Conservation (phyloP, 2,113 vertebrate genomes). For the Helogale parvula region DNA sequence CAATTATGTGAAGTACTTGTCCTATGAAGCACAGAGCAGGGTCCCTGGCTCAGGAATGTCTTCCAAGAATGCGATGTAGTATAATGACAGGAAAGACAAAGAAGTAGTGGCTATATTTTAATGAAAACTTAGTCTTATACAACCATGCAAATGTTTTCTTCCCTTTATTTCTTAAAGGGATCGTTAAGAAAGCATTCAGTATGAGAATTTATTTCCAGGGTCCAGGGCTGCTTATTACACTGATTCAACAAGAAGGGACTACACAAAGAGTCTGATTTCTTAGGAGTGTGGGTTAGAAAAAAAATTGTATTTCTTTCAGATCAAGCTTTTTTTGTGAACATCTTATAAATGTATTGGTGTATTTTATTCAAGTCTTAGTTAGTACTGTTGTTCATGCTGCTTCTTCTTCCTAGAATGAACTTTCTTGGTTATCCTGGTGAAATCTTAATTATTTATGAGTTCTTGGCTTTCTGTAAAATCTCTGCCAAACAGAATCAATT, state of each 20-base stretch:
- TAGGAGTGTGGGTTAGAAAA: neutral
- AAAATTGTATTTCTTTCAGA: neutral
- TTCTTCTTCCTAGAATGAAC: neutral
- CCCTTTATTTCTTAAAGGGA: neutral
- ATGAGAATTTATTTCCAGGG: neutral
- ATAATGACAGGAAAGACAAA: neutral
- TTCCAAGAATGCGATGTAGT: neutral
- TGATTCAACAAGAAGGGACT: neutral
- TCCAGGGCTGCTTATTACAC: neutral
- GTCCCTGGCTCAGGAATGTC: neutral
- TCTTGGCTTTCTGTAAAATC: neutral
- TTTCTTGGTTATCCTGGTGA: neutral
- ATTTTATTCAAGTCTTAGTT: neutral
- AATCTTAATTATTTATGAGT: neutral
- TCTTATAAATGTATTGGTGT: neutral
- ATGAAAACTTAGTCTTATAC: slow-evolving; percentile 17
- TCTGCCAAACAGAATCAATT: neutral
- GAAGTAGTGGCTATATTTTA: neutral
- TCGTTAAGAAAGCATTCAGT: neutral
- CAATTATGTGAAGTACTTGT: neutral
- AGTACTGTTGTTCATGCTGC: neutral
- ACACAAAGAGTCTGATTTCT: neutral
- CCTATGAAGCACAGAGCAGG: neutral
- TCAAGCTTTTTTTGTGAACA: neutral
- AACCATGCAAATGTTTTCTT: neutral